Base-by-base conservation (phyloP, 2,888 invertebrate genomes). In the Caenorhabditis uteleia region DNA sequence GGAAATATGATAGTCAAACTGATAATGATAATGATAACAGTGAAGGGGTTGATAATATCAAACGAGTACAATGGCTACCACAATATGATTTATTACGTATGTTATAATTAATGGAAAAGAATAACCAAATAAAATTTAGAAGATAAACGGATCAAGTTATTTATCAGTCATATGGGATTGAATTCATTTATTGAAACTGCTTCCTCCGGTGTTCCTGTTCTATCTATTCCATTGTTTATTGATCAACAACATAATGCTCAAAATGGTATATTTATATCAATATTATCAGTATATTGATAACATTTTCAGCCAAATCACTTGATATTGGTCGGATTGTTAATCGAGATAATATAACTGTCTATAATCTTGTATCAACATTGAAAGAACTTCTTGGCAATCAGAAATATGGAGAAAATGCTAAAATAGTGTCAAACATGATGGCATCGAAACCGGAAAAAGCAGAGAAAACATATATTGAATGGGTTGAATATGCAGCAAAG, bases 91-190 rank as follows among this genome's bases (percentile, higher is more conserved):
- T 65, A 5, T 21, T 62, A 14, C 44, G 62, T 57, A 14, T 34
- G 27, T n/a, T n/a, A n/a, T 2, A 7, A 4, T 25, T n/a, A 7
- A 12, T 27, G 25, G 14, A 2, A 25, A 27, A n/a, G 47, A n/a
- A n/a, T n/a, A n/a, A n/a, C n/a, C n/a, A n/a, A n/a, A n/a, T n/a
- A n/a, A n/a, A n/a, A n/a, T 68, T 54, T 46, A 75, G 75, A 48
- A 6, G 55, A 72, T 44, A 20, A 40, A 4, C 45, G 64, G 31
- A 56, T 69, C 26, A 59, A 57, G 8, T 71, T 53, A 0, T 74
- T 77, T 47, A 70, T 77, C 40, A 70, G 70, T 31, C 75, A 77
- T 33, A 54, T 66, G 61, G 77, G 77, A 7, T 53, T 69, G 21
- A 75, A 77, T 53, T 71, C 70, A 8, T 67, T 65, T 43, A 31